Evolutionary conservation across 2,797 vertebrate genomes (phyloP).

Genomic region (Smutsia gigantea): DNA sequence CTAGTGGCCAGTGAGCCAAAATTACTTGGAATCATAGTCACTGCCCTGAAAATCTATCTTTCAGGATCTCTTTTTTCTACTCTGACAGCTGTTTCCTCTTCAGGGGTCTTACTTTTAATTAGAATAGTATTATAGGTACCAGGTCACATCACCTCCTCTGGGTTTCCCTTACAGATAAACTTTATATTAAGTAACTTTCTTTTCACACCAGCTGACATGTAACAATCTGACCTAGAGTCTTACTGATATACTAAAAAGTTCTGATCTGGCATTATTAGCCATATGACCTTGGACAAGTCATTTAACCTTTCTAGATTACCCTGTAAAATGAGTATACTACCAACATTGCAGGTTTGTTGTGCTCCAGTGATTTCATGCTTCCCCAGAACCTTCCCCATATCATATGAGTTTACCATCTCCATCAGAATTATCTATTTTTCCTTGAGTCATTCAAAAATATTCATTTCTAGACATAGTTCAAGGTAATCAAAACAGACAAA

Average conservation of each 20-base stretch:
- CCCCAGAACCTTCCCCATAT: not conserved
- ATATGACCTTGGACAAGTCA: not conserved
- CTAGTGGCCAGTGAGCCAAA: not conserved
- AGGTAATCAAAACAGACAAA: not conserved
- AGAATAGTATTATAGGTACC: not conserved
- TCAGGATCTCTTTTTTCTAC: not conserved
- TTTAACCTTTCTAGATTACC: not conserved
- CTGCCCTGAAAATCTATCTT: not conserved
- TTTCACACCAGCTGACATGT: not conserved
- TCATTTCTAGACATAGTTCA: not conserved
- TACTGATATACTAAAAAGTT: not conserved
- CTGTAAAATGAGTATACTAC: not conserved
- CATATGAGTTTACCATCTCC: not conserved
- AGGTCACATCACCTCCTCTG: not conserved
- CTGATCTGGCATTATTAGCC: not conserved
- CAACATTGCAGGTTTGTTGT: not conserved
- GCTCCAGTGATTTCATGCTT: not conserved
- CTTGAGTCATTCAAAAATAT: not conserved
- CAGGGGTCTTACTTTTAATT: not conserved
- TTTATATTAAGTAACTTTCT: slow-evolving; percentile 6
- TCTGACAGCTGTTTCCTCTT: not conserved
- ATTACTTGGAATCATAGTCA: not conserved
- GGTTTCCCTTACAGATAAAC: not conserved
- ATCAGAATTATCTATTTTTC: not conserved
- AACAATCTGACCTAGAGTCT: not conserved